Conservation (phyloP, 2,888 invertebrate genomes). For the Actias luna region DNA sequence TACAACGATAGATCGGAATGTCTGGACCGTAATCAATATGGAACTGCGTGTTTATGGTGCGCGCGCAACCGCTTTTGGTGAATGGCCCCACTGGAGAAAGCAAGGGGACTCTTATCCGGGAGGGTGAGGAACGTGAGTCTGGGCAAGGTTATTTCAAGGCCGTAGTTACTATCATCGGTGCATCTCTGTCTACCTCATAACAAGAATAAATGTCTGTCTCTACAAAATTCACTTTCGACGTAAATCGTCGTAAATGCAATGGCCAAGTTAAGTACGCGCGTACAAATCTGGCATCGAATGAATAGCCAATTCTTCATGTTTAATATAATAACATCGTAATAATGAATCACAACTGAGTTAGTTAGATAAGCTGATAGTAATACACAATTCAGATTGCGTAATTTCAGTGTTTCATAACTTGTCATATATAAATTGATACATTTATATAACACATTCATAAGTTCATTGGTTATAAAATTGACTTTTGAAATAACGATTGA, state of each 20-base stretch:
- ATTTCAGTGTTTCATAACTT: neutral
- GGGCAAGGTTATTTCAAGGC: slow-evolving; percentile 72
- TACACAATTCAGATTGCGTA: neutral
- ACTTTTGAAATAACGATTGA: slow-evolving; percentile 29
- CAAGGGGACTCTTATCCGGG: slow-evolving; percentile 48
- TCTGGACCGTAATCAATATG: slow-evolving; percentile 64
- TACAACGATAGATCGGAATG: slow-evolving; percentile 40
- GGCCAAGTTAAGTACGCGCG: slow-evolving; percentile 56
- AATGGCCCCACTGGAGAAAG: slow-evolving; percentile 68
- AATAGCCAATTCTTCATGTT: slow-evolving; percentile 35
- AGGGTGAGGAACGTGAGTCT: slow-evolving; percentile 48
- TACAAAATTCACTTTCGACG: slow-evolving; percentile 59
- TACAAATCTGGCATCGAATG: slow-evolving; percentile 45
- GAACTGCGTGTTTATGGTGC: slow-evolving; percentile 58
- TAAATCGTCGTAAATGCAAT: slow-evolving; percentile 60
- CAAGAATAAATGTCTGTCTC: slow-evolving; percentile 38
- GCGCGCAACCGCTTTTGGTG: slow-evolving; percentile 72
- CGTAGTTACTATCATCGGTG: slow-evolving; percentile 61
- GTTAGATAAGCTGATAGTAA: slow-evolving; percentile 13
- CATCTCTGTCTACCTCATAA: slow-evolving; percentile 50
- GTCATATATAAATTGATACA: neutral
- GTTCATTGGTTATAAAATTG: neutral
- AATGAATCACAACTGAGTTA: slow-evolving; percentile 16
- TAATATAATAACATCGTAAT: slow-evolving; percentile 28
- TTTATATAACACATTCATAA: neutral